phyloP scores from a whole-genome alignment of 2,797 vertebrate species.

The Aulostomus chinensis region DNA sequence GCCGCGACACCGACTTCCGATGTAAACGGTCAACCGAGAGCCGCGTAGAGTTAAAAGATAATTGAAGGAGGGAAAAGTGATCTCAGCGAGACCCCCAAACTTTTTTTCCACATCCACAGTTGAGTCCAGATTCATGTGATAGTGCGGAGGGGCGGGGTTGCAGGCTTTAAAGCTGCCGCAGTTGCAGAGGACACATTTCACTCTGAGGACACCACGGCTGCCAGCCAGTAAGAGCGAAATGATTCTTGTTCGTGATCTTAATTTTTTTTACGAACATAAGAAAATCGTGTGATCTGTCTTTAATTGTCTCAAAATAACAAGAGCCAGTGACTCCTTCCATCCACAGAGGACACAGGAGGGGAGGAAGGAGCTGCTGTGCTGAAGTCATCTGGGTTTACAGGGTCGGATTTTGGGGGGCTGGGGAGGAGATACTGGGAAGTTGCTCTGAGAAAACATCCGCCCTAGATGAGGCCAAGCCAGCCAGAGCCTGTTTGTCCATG shows the following conservation, averaged over 20 bases:
- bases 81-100: constrained; percentile 61
- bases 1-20: constrained; percentile 10
- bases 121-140: constrained; percentile 78
- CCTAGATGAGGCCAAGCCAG: constrained; percentile 66
- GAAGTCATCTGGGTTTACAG: constrained; percentile 12
- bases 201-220: no score
- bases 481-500: constrained; percentile 59
- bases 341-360: neutral
- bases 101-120: constrained; percentile 69
- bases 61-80: constrained; percentile 17
- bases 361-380: neutral
- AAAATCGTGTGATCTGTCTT: no score
- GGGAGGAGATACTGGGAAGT: constrained; percentile 55
- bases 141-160: constrained; percentile 75
- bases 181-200: constrained; percentile 53
- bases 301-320: no score
- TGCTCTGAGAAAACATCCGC: constrained; percentile 74
- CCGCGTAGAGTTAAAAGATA: neutral
- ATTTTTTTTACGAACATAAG: no score
- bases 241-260: neutral
- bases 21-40: constrained; percentile 8
- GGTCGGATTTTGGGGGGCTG: constrained; percentile 15
- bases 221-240: no score
- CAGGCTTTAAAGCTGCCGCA: constrained; percentile 76
- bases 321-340: no score